Base-by-base conservation (phyloP, 1,140 invertebrate species). In the Drosophila serrata region DNA sequence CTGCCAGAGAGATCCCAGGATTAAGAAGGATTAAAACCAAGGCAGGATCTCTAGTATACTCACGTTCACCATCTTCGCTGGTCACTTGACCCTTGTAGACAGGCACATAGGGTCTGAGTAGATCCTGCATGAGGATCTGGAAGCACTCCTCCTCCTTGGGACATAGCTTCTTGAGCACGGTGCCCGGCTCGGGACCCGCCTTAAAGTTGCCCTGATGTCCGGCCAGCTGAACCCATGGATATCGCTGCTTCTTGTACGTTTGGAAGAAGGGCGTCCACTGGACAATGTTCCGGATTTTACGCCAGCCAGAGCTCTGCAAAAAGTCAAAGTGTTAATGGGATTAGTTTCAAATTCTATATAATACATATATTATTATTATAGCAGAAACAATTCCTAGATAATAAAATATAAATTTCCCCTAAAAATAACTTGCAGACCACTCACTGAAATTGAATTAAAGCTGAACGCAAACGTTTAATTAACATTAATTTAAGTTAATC, bases 191-290 rank as follows among this genome's bases (percentile, higher is more conserved):
- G 11, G 97, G 96, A 8, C 98, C 98, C 6, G 97, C 96, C 92
- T 97, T 97, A 94, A 99, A 99, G 93, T 98, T 99, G 35, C 98
- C 97, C 93, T 98, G 97, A 92, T 98, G 97, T 6, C 97, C 97
- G 31, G 97, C 97, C 31, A 98, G 93, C 92, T 99, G 98, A 33
- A 99, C 97, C 98, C 98, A 99, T 53, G 97, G 98, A 94, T 99
- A 99, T 70, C 96, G 94, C 93, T 98, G 96, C 93, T 98, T 98
- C 93, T 98, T 98, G 94, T 98, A 99, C 0, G 97, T 98, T 93
- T 99, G 98, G 91, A 98, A 97, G 94, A 99, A 99, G 24, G 98
- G 98, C 33, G 98, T 98, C 97, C 97, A 98, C 91, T 98, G 97
- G 35, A 99, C 97, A 59, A 98, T 97, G 91, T 98, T 98, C 48